These are phyloP conservation scores for Propithecus coquereli DNA, from an alignment of 2,113 vertebrate species.

Conservation along the genomic window DNA sequence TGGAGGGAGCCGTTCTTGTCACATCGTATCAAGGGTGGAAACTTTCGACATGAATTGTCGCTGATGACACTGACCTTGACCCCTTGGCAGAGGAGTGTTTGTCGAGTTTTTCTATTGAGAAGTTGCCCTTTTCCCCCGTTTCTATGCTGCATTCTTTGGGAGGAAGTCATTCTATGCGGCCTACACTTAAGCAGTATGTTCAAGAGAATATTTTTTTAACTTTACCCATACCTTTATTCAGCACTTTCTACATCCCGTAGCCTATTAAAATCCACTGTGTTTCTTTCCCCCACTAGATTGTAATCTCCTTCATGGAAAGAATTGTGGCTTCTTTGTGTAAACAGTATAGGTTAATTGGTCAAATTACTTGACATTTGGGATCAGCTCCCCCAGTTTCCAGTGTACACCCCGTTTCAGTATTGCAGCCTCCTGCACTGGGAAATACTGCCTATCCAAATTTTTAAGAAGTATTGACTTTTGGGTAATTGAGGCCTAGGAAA, in stretches of 20 bases:
- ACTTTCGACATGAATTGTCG: fast-evolving
- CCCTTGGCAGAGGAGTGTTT: background rate
- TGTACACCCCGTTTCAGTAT: background rate
- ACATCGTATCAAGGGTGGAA: background rate
- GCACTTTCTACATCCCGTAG: background rate
- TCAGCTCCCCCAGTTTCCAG: fast-evolving
- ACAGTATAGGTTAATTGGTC: background rate
- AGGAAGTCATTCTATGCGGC: background rate
- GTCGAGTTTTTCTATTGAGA: fast-evolving
- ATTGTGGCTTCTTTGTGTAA: background rate
- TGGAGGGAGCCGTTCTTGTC: too few relatives aligned
- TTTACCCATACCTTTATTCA: background rate
- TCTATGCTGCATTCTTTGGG: background rate
- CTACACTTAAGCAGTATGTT: background rate
- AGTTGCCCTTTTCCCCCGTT: fast-evolving
- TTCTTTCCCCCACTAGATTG: background rate
- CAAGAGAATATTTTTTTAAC: background rate
- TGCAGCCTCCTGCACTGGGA: background rate
- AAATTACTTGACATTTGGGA: background rate
- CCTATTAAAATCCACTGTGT: background rate
- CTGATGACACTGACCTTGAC: background rate
- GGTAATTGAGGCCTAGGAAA: background rate
- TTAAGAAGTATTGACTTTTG: background rate
- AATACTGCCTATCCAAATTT: background rate
- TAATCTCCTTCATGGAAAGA: background rate